Evolutionary conservation across 2,113 vertebrate species (phyloP).

Genomic region (Ciconia stormi): DNA sequence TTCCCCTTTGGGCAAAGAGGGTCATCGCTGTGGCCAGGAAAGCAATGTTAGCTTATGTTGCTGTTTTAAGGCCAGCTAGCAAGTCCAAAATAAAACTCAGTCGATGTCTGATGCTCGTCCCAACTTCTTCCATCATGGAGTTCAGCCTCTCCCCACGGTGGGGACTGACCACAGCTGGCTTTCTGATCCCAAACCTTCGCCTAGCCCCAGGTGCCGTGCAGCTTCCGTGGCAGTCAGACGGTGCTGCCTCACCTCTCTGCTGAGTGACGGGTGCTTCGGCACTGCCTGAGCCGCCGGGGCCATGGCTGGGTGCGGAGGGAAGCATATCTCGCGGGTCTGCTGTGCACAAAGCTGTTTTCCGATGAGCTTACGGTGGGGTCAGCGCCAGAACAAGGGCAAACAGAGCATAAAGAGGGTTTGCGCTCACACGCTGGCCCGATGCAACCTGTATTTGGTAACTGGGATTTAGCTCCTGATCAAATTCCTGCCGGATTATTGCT

Average conservation of each 20-base stretch:
- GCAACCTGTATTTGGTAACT: neutral
- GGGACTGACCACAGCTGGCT: neutral
- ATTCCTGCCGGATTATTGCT: neutral
- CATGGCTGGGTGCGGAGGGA: neutral
- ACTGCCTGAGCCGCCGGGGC: rapidly evolving
- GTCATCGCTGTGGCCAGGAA: neutral
- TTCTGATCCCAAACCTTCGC: neutral
- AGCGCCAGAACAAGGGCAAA: neutral
- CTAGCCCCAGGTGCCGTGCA: rapidly evolving
- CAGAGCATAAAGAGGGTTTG: neutral
- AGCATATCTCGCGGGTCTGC: rapidly evolving
- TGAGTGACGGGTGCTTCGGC: rapidly evolving
- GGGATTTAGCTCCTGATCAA: neutral
- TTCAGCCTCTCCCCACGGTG: neutral
- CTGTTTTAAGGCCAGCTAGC: neutral
- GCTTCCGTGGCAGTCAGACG: neutral
- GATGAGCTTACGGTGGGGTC: conserved; percentile 25
- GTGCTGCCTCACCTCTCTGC: neutral
- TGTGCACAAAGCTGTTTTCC: neutral
- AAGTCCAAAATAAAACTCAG: neutral
- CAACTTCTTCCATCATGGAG: neutral
- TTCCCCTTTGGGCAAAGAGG: conserved; percentile 26
- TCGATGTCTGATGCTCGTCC: neutral
- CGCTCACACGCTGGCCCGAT: neutral
- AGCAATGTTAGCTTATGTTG: neutral